Percentiles rank a stretch among this genome's conserved stretches.
These are phyloP conservation scores for Athalia rosae DNA, from an alignment of 2,888 invertebrate genomes.

Conservation along the genomic window DNA sequence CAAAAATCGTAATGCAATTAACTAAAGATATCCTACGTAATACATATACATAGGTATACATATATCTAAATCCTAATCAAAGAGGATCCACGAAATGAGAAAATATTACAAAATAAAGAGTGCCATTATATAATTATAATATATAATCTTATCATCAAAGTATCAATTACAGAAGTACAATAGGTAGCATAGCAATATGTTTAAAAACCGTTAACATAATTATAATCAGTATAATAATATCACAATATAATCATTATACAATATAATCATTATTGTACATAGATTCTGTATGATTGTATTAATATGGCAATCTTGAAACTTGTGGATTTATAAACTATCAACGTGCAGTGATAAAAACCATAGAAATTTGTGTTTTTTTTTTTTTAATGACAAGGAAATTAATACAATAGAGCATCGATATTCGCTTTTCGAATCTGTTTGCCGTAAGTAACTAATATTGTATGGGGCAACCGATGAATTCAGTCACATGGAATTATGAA, in stretches of 20 bases:
- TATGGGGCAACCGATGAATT: conserved; percentile 12
- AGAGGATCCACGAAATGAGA: conserved; percentile 37
- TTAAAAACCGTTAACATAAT: conserved; percentile 60
- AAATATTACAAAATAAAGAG: conserved; percentile 41
- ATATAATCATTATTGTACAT: conserved; percentile 54
- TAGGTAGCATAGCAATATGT: conserved; percentile 55
- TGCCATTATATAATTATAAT: conserved; percentile 50
- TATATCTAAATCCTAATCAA: conserved; percentile 16
- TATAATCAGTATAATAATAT: conserved; percentile 58
- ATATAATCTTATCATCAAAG: conserved; percentile 55
- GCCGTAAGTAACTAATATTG: not conserved
- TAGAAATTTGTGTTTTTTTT: conserved; percentile 13
- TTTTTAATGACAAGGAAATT: not conserved
- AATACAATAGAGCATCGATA: conserved; percentile 40
- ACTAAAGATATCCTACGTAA: conserved; percentile 23
- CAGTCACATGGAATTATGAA: conserved; percentile 19
- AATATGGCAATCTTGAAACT: conserved; percentile 52
- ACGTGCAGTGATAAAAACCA: conserved; percentile 56
- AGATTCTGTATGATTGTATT: conserved; percentile 48
- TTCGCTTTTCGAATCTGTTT: conserved; percentile 8
- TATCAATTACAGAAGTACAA: conserved; percentile 60
- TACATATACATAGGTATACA: not conserved
- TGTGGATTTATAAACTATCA: conserved; percentile 53
- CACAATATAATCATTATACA: conserved; percentile 64
- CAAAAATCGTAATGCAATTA: conserved; percentile 23